phyloP scores from a whole-genome alignment of 1,140 invertebrate species.

The Drosophila nikananu region DNA sequence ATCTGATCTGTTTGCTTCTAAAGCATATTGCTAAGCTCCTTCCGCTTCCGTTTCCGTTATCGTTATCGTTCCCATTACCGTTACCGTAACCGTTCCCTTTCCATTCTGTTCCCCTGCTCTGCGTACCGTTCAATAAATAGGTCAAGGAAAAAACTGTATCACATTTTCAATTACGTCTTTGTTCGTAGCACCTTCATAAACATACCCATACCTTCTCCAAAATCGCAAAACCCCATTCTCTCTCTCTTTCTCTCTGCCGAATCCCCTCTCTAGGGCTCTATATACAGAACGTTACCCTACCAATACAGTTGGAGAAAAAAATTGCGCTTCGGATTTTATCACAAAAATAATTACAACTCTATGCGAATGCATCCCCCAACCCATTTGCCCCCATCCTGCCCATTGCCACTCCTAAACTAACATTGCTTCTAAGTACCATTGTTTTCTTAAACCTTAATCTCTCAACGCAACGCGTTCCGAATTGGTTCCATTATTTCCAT shows the following conservation, averaged over 20 bases:
- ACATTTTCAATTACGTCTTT: conserved; percentile 85
- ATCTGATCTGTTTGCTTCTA: conserved; percentile 34
- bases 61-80: background rate
- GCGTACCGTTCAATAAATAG: conserved; percentile 72
- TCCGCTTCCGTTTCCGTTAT: conserved; percentile 17
- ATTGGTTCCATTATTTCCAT: conserved; percentile 72
- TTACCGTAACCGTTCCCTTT: background rate
- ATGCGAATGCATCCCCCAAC: conserved; percentile 42
- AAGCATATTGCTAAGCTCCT: conserved; percentile 48
- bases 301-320: conserved; percentile 79
- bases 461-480: conserved; percentile 40
- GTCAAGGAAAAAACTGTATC: conserved; percentile 84
- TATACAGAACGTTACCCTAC: conserved; percentile 56
- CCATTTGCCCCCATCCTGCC: background rate
- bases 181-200: conserved; percentile 84
- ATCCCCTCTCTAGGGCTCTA: conserved; percentile 7
- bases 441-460: conserved; percentile 52
- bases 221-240: conserved; percentile 9
- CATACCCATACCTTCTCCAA: conserved; percentile 45
- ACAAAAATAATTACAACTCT: conserved; percentile 81
- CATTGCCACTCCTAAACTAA: conserved; percentile 46
- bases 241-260: background rate
- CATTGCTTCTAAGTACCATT: conserved; percentile 69
- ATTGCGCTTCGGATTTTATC: conserved; percentile 83
- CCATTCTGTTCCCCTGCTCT: conserved; percentile 16